Conservation (phyloP, 1,140 invertebrate genomes). For the Trichonephila inaurata region DNA sequence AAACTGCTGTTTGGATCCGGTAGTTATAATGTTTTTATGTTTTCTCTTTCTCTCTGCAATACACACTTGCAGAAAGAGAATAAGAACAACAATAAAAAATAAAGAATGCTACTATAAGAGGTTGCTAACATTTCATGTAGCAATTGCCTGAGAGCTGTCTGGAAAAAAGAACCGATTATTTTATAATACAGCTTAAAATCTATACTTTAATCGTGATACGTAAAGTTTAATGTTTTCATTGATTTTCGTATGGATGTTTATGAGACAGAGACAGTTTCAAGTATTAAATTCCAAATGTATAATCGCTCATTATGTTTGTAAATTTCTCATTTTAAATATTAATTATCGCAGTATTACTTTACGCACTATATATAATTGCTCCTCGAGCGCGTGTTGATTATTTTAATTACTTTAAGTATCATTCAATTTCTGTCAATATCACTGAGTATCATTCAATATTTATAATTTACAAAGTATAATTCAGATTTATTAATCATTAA, state of each 20-base stretch:
- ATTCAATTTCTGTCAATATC: too few species aligned
- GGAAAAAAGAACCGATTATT: constrained; percentile 19
- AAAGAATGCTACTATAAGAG: neutral
- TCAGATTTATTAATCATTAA: too few species aligned
- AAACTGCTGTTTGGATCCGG: constrained; percentile 4
- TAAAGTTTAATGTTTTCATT: neutral
- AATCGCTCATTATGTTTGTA: too few species aligned
- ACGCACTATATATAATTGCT: too few species aligned
- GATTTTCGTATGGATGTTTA: neutral
- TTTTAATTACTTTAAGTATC: too few species aligned
- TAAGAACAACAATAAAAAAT: neutral
- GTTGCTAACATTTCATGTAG: neutral
- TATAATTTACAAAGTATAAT: too few species aligned
- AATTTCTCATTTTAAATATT: too few species aligned
- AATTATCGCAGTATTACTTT: too few species aligned
- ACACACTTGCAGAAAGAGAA: neutral
- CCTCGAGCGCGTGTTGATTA: too few species aligned
- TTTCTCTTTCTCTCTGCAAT: neutral
- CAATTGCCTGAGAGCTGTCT: neutral
- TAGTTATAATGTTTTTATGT: constrained; percentile 54
- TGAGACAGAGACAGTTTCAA: too few species aligned
- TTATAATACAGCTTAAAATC: neutral
- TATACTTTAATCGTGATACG: neutral
- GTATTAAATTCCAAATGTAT: too few species aligned
- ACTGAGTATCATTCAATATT: too few species aligned